Base-by-base conservation (phyloP, 2,113 vertebrate genomes). In the Tragelaphus strepsiceros region DNA sequence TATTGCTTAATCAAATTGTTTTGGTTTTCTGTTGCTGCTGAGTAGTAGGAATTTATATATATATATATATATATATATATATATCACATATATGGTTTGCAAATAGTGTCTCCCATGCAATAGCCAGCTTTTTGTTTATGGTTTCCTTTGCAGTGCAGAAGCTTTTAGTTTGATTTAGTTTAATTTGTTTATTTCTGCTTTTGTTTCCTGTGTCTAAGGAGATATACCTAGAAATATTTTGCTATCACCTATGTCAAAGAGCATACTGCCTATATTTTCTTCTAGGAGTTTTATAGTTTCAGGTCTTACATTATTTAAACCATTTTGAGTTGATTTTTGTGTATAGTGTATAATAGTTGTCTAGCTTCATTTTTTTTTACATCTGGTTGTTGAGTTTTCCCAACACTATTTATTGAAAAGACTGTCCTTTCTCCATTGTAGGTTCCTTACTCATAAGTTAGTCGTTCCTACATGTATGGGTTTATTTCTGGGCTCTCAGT, bases 381-480 rank as follows among this genome's bases (percentile, higher is more conserved):
- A 39, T 74, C 10, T 74, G 11, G 35, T 24, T 74, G 11, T 39
- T 24, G 1, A 24, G 10, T 74, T 39, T 39, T 39, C 9, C 64
- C n/a, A 71, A 21, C 64, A 71, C 4, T 67, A 67, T 21, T 71
- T 71, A 71, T 71, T 35, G 21, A 74, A 24, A 39, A 74, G 21
- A 39, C 21, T 24, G 67, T 74, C 67, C 35, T 74, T 74, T 39
- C 67, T 39, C 67, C 35, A 74, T 3, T 43, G 12, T 35, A n/a
- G n/a, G 2, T 35, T 71, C 8, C n/a, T 11, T 21, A 71, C 17
- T 71, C n/a, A 35, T 71, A 71, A 35, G 17, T 21, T 21, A 71
- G 64, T 4, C 0, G 19, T 71, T 35, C n/a, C n/a, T 71, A 19
- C n/a, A 71, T 11, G n/a, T 35, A 35, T 35, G 17, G 1, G 2